These are phyloP conservation scores for Uropsilus gracilis DNA, from an alignment of 2,113 vertebrate genomes.

Conservation along the genomic window DNA sequence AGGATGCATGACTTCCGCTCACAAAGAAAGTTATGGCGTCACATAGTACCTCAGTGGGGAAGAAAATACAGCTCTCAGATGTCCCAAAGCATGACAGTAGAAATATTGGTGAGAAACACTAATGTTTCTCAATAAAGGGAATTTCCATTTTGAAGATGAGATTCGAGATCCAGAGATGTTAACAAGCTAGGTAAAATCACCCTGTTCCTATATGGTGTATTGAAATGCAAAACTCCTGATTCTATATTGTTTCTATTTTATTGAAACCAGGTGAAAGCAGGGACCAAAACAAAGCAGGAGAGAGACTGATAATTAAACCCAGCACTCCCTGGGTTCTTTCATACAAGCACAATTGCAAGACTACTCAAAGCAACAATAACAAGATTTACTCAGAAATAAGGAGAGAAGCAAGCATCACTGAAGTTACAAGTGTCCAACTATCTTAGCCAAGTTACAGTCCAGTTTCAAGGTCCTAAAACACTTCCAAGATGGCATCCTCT, in stretches of 20 bases:
- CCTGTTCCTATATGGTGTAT: not conserved
- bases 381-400: no score
- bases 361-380: no score
- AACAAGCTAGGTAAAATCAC: not conserved
- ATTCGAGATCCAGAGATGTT: not conserved
- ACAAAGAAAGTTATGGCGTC: not conserved
- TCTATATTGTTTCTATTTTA: not conserved
- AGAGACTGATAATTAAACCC: no score
- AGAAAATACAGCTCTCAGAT: not conserved
- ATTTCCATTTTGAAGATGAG: constrained; percentile 21
- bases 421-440: no score
- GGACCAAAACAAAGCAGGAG: no score
- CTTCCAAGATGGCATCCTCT: no score
- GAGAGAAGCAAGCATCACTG: no score
- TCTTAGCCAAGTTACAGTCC: no score
- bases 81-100: not conserved
- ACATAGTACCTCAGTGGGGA: not conserved
- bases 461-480: no score
- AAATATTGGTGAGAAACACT: not conserved
- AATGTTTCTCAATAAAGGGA: not conserved
- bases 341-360: no score
- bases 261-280: no score
- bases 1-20: not conserved
- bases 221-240: not conserved
- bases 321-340: no score